Evolutionary conservation across 2,797 vertebrate genomes (phyloP).

Genomic region (Muscicapa striata): DNA sequence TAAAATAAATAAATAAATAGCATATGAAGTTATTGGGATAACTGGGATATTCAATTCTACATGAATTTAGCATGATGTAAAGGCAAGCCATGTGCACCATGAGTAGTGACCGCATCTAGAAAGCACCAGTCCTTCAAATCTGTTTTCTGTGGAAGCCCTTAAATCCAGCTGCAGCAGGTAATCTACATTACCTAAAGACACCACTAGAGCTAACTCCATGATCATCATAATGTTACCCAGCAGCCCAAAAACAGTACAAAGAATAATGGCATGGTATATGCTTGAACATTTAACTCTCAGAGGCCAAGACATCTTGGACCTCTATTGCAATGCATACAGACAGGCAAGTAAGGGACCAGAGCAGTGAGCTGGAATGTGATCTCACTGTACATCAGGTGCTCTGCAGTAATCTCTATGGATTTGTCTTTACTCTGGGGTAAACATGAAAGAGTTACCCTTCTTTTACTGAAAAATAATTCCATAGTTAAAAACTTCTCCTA

Average conservation of each 20-base stretch:
- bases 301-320: neutral
- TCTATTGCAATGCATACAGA: rapidly evolving
- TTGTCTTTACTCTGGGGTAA: neutral
- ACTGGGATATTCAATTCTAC: neutral
- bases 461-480: neutral
- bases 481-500: neutral
- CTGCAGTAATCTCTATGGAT: neutral
- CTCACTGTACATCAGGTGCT: neutral
- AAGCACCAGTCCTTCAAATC: neutral
- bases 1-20: neutral
- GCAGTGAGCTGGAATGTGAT: neutral
- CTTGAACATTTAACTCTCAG: neutral
- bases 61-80: neutral
- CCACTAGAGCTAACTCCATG: neutral
- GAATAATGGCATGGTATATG: rapidly evolving
- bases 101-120: neutral
- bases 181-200: neutral
- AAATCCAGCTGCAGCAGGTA: neutral
- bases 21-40: neutral
- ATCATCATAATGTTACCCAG: rapidly evolving
- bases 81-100: neutral
- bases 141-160: neutral
- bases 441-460: neutral
- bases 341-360: neutral
- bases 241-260: neutral